phyloP scores from a whole-genome alignment of 2,797 vertebrate species.

The Botia kubotai region DNA sequence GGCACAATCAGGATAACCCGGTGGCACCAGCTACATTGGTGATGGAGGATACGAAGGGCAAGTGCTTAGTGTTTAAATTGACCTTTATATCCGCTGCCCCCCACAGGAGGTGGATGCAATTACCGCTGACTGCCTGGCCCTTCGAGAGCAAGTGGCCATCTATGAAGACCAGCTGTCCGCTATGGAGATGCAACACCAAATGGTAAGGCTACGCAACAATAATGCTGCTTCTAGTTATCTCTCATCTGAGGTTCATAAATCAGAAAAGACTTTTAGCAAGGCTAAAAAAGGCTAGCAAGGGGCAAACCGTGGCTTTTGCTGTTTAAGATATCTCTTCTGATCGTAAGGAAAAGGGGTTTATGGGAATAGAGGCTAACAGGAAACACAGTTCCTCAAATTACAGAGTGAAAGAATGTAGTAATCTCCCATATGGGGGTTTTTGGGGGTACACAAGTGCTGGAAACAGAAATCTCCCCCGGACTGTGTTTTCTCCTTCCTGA shows the following conservation, averaged over 20 bases:
- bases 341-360: conserved; percentile 1
- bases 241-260: conserved; percentile 4
- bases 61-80: conserved; percentile 29
- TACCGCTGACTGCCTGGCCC: conserved; percentile 78
- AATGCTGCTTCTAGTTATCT: neutral
- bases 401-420: conserved; percentile 27
- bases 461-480: conserved; percentile 66
- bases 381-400: conserved; percentile 42
- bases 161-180: conserved; percentile 77
- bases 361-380: conserved; percentile 28
- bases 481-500: conserved; percentile 64
- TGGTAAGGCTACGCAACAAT: conserved; percentile 65
- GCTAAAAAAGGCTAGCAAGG: neutral
- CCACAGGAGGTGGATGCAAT: conserved; percentile 76
- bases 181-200: conserved; percentile 72
- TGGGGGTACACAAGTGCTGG: conserved; percentile 27
- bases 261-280: neutral
- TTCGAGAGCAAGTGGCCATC: conserved; percentile 78
- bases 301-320: neutral
- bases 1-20: conserved; percentile 55
- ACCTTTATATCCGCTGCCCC: conserved; percentile 56
- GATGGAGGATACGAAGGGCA: neutral
- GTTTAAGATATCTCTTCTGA: conserved; percentile 25
- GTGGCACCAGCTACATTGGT: conserved; percentile 44
- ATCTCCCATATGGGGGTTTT: conserved; percentile 24